A percentile compares a stretch with the other conserved stretches of the same genome.
Evolutionary conservation across 2,797 vertebrate genomes (phyloP).

Genomic region (Gymnothorax javanicus): DNA sequence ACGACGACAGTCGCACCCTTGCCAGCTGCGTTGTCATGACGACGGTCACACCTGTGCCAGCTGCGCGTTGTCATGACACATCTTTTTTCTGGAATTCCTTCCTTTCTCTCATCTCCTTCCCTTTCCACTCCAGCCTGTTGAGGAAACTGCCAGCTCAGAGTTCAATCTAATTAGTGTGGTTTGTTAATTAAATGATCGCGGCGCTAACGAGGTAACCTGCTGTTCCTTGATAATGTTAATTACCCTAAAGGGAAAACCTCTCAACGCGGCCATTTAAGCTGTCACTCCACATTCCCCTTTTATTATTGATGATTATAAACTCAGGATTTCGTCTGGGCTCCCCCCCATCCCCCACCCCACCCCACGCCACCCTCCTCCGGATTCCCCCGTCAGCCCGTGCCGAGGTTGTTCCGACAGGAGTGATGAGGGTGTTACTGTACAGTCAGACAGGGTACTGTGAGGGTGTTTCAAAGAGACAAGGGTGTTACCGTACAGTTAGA

Average conservation of each 20-base stretch:
- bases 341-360: not conserved
- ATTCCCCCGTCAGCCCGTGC: slow-evolving; percentile 11
- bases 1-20: no score
- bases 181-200: slow-evolving; percentile 76
- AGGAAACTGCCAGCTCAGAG: slow-evolving; percentile 51
- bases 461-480: no score
- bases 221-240: slow-evolving; percentile 79
- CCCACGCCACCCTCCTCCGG: slow-evolving; percentile 1
- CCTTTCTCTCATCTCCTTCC: slow-evolving; percentile 24
- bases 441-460: slow-evolving; percentile 15
- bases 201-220: slow-evolving; percentile 78
- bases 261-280: slow-evolving; percentile 73
- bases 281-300: slow-evolving; percentile 65
- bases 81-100: not conserved
- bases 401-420: not conserved
- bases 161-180: slow-evolving; percentile 67
- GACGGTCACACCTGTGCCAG: not conserved
- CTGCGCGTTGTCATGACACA: not conserved
- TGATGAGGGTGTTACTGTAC: slow-evolving; percentile 25
- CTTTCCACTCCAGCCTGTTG: slow-evolving; percentile 43
- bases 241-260: slow-evolving; percentile 71
- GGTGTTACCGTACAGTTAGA: no score
- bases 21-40: no score
- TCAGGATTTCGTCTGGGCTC: slow-evolving; percentile 22
- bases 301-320: slow-evolving; percentile 60